Conservation (phyloP, 2,888 invertebrate species). For the Dicyrtomina minuta region DNA sequence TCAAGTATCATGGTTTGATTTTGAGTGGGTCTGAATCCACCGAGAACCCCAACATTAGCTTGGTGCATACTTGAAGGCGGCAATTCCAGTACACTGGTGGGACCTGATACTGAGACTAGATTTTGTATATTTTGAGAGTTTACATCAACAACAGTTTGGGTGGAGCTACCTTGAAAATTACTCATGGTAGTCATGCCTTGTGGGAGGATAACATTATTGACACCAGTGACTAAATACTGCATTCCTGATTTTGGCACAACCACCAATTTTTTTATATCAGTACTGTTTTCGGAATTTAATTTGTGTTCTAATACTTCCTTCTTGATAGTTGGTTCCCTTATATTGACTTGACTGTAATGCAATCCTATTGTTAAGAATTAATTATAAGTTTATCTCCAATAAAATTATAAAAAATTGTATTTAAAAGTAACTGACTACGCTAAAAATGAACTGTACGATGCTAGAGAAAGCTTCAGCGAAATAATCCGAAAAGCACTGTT, state of each 20-base stretch:
- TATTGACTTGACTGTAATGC: too few species aligned
- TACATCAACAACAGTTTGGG: conserved; percentile 11
- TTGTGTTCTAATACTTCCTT: conserved; percentile 10
- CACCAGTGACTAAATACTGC: conserved; percentile 26
- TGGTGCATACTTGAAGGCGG: conserved; percentile 56
- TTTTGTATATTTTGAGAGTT: neutral
- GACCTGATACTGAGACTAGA: neutral
- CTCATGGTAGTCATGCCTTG: conserved; percentile 2
- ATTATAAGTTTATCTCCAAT: too few species aligned
- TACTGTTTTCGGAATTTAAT: conserved; percentile 1
- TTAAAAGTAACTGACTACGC: too few species aligned
- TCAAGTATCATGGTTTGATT: conserved; percentile 34
- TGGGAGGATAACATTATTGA: conserved; percentile 5
- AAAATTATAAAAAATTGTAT: too few species aligned
- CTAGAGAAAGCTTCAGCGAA: too few species aligned
- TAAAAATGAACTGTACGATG: too few species aligned
- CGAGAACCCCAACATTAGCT: conserved; percentile 54
- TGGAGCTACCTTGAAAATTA: conserved; percentile 16
- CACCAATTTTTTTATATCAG: conserved; percentile 22
- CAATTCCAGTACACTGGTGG: conserved; percentile 48
- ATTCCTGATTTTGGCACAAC: conserved; percentile 25
- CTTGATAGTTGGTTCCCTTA: neutral
- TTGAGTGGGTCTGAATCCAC: conserved; percentile 51
- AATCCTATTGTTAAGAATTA: too few species aligned
- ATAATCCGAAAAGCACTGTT: too few species aligned